Percentiles rank a stretch among this genome's conserved stretches.
Conservation (phyloP, 2,888 invertebrate species). For the Dasypogon diadema region DNA sequence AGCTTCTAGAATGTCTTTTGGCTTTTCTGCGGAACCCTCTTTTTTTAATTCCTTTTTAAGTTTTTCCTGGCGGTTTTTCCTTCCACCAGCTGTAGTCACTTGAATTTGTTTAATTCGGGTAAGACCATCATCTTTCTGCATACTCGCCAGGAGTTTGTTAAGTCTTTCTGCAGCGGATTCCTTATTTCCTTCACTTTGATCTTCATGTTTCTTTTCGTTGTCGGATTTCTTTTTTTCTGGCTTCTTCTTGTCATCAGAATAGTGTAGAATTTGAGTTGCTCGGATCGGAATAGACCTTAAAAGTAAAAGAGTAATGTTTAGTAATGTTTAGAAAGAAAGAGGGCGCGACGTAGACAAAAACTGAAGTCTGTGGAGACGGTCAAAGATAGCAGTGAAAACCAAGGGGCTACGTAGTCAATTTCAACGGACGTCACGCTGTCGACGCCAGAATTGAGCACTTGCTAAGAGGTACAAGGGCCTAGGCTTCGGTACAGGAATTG, state of each 20-base stretch:
- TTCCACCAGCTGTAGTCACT: conserved; percentile 64
- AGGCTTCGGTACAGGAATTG: no score
- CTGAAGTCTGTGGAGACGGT: no score
- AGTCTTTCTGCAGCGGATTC: conserved; percentile 5
- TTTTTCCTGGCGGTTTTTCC: conserved; percentile 44
- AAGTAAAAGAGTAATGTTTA: not conserved
- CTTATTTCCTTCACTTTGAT: not conserved
- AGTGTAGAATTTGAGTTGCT: not conserved
- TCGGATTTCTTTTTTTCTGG: not conserved
- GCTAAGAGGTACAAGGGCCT: no score
- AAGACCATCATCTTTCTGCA: conserved; percentile 63
- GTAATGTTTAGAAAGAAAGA: no score
- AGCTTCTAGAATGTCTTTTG: conserved; percentile 69
- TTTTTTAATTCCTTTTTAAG: conserved; percentile 55
- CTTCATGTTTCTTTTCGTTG: not conserved
- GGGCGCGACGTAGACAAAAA: no score
- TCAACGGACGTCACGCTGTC: no score
- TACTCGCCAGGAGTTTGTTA: conserved; percentile 64
- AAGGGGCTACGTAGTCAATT: no score
- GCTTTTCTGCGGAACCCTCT: conserved; percentile 56
- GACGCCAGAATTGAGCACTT: no score
- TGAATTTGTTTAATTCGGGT: conserved; percentile 57
- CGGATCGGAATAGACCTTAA: conserved; percentile 6
- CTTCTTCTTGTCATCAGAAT: conserved; percentile 40
- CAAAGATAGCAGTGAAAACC: no score